Evolutionary conservation across 1,140 invertebrate genomes (phyloP), one percentile per base, ranked within the genome.

Genomic region (Leptestheria dahalacensis): DNA sequence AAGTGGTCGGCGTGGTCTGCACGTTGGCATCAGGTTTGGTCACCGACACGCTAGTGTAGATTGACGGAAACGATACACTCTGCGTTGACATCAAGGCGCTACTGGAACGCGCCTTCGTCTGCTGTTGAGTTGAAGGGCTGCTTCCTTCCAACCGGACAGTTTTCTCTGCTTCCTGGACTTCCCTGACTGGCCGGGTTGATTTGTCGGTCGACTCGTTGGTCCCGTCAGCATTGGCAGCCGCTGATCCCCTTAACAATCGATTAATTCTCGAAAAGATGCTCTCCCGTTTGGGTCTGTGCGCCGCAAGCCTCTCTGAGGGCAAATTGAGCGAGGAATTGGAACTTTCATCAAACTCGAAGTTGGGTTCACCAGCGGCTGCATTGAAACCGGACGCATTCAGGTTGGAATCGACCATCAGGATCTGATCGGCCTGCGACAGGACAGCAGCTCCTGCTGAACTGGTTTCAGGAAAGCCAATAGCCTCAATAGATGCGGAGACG

Each of bases 401-500:
- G 15, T 41, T 41, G 15, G 33, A 41, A 41, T 41, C 33, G 53
- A 33, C 53, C 21, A 55, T 55, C 20, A 55, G 33, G 18, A 55
- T 55, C 26, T 55, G 53, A 15, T 55, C 53, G 12, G 24, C 53
- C 33, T 55, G 53, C 15, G 53, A 55, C 9, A 55, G 26, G 11
- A 55, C 33, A 20, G 26, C 21, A 15, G 53, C 26, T 15, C 53
- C 53, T 4, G 58, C 26, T 3, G 58, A 21, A 2, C 48, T 26
- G 41, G 28, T 50, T 12, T 60, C 58, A 11, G 58, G 58, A 20
- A 60, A 60, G n/a, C 58, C 51, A 21, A 60, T 60, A 3, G 58
- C 58, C 52, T 60, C 58, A 12, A 60, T 60, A 3, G 58, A 60
- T 1, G 58, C 58, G n/a, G 58, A 60, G 9, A 60, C 58, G 41